Base-by-base conservation (phyloP, 2,888 invertebrate species). In the Tetramorium bicarinatum region DNA sequence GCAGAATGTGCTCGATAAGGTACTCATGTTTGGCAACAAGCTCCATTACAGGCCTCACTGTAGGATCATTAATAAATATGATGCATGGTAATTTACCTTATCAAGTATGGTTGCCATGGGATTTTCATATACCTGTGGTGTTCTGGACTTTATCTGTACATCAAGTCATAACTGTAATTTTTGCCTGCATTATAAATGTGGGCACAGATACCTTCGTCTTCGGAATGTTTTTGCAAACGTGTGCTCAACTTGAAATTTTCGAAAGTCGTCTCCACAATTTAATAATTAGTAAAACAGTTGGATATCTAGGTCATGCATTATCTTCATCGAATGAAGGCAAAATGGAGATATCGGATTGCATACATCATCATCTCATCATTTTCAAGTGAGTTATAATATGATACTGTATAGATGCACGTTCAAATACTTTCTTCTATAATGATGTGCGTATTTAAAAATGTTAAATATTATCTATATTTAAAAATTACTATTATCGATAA, bases 181-280 rank as follows among this genome's bases (percentile, higher is more conserved):
- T 75, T 8, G 61, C 47, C 29, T 2, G 8, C 3, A 18, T 86
- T n/a, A 81, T 88, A 1, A 90, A 90, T 52, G 80, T 87, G 0
- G 89, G 83, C 3, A 91, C 88, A 61, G 91, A 92, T 47, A 91
- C 90, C 6, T 62, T 92, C 7, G 85, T 92, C 1, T 86, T 88
- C 0, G 87, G 86, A 15, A 77, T 89, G 0, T 54, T 87, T 15
- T 34, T 89, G 11, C 87, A 90, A 69, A 87, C 87, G 25, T 92
- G 92, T 52, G 84, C 90, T 0, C 90, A 92, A 47, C 81, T 92
- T 34, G 89, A 91, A 54, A 87, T 92, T 15, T 82, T 91, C 11
- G 89, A 89, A 66, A 34, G 64, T 71, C 87, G 91, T 8, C 56
- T 91, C 3, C 47, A 79, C 6, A 83, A 61, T 18, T 62, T 76